Conservation (phyloP, 2,113 vertebrate species). For the Albula goreensis region DNA sequence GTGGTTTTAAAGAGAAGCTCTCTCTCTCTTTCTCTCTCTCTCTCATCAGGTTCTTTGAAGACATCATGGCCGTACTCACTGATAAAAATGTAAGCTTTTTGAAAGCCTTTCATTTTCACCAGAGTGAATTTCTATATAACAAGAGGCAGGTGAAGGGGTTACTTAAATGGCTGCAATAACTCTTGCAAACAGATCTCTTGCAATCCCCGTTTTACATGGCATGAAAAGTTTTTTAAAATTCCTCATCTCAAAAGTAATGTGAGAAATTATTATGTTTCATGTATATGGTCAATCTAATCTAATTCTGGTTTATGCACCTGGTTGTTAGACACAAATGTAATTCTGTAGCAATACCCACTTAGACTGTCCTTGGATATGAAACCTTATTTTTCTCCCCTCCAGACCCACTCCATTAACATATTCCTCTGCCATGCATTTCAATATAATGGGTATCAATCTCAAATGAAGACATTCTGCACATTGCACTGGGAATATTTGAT, state of each 20-base stretch:
- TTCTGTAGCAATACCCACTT: background rate
- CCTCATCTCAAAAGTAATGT: too few relatives aligned
- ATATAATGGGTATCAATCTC: too few relatives aligned
- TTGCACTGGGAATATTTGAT: too few relatives aligned
- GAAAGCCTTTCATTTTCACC: background rate
- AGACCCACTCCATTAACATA: background rate
- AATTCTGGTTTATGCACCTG: background rate
- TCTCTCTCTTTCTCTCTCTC: background rate
- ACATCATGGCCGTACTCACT: too few relatives aligned
- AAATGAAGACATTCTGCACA: too few relatives aligned
- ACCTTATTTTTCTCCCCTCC: background rate
- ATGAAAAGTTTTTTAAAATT: too few relatives aligned
- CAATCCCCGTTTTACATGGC: too few relatives aligned
- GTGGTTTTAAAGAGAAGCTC: background rate
- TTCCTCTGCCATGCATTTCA: background rate
- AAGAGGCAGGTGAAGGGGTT: too few relatives aligned
- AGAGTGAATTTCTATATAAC: background rate
- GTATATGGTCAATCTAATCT: too few relatives aligned
- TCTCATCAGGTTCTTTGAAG: background rate
- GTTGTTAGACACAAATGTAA: background rate
- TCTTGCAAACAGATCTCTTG: too few relatives aligned
- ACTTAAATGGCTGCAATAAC: too few relatives aligned
- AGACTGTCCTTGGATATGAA: background rate
- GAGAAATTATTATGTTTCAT: too few relatives aligned
- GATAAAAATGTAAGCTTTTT: background rate